Evolutionary conservation across 30 jellyfish, hydroid and myxozoan species (phyloP), one percentile per base, ranked within the genome.

Genomic region (Aurelia aurita complex sp. Pacific): DNA sequence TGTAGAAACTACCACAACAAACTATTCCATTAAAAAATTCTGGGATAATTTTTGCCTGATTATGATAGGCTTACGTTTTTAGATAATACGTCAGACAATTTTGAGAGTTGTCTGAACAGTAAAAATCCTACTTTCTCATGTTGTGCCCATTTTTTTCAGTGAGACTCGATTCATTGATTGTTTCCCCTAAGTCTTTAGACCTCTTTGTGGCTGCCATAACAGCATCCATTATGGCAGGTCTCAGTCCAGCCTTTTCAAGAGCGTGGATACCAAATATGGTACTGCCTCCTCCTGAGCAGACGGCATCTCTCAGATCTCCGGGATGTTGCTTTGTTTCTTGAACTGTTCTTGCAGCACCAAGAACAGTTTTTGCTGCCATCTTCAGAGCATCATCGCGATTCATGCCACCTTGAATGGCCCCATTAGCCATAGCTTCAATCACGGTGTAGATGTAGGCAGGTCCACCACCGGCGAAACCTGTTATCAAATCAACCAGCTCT

Each of bases 391-490:
- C 99, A 16, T 90, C 99, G 2, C 99, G 93, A 66, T 79, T 82
- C 98, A 95, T 89, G 8, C 99, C 99, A 10, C 99, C 99, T 36
- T 67, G 90, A 50, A 95, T 98, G 34, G 99, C 99, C 7, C 98
- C 99, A 72, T 89, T 97, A 16, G 99, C 99, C 87, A 95, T 85
- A 33, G 99, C 98, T 17, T 96, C 99, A 38, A 96, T 89, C 52
- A 92, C 91, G 2, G 97, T 57, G 89, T 92, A 96, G 61, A 91
- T 70, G 61, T 88, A 96, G 55, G 99, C 99, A 40, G 99, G 98
- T 11, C 99, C 99, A 69, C 98, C 97, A 35, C 99, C 98, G 54
- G 98, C 98, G 81, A 92, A 86, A 5, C 98, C 99, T 4, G 98
- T 91, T 1, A 96, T 95, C 71, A 86, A 75, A 72, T 96, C 99